Base-by-base conservation (phyloP, 2,797 vertebrate genomes). In the Chaunax sp. region DNA sequence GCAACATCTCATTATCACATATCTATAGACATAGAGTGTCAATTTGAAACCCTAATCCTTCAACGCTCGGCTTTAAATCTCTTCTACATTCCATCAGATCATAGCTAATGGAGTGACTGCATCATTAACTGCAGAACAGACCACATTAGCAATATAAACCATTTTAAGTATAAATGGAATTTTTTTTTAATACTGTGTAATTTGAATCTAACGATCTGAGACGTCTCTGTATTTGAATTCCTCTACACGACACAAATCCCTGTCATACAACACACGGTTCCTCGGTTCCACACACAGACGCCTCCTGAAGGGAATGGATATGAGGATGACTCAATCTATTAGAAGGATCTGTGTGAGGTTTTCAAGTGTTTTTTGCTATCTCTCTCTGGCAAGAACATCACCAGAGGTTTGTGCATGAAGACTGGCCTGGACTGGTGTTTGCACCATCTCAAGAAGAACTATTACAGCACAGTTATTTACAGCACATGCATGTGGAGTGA, bases 151-250 rank as follows among this genome's bases (percentile, higher is more conserved):
- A 35, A 25, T 57, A 41, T 8, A 18, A 33, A 53, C 10, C 15
- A 59, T 59, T 72, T 16, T 22, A 59, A 56, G 51, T 45, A 26
- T 30, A 67, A 69, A 80, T 77, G 30, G 53, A 58, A 78, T 72
- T 20, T 70, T 19, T 3, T 12, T 64, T 51, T 37, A 64, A 59
- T 9, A 44, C 14, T 6, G 18, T 46, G 54, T 63, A 18, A 68
- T 16, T 47, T 52, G 12, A 65, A 38, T 15, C 9, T 57, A 70
- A 41, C 72, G 69, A 63, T 28, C 26, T 13, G 22, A 18, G 37
- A 66, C 18, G 2, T 3, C 18, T 69, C 13, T 60, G 18, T 60
- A 10, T 61, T 64, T 58, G n/a, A 47, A 55, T 55, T 63, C 16
- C 8, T 65, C 44, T 63, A 28, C 43, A 28, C 5, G 20, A 30